Evolutionary conservation across 2,113 vertebrate species (phyloP).

Genomic region (Sterrhoptilus dennistouni): DNA sequence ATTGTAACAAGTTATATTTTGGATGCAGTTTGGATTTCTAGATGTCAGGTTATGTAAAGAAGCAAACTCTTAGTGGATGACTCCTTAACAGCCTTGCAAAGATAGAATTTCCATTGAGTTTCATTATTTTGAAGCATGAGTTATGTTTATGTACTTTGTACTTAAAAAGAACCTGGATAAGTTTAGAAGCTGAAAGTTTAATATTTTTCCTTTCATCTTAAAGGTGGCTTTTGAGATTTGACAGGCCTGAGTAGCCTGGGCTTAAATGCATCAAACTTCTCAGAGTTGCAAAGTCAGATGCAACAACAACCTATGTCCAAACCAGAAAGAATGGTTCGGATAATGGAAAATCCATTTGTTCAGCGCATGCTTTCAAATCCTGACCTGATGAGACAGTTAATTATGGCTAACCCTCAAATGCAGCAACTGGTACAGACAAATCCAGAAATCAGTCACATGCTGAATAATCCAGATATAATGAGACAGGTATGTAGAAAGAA

Average conservation of each 20-base stretch:
- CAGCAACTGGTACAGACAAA: conserved; percentile 82
- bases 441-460: neutral
- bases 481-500: conserved; percentile 59
- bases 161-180: neutral
- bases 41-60: neutral
- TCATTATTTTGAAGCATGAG: neutral
- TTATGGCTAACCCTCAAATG: conserved; percentile 86
- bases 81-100: neutral
- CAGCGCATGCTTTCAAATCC: conserved; percentile 86
- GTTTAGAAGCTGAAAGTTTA: conserved; percentile 2
- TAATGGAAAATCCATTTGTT: conserved; percentile 86
- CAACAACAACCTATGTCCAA: conserved; percentile 86
- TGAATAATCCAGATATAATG: neutral
- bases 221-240: conserved; percentile 80
- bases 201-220: neutral
- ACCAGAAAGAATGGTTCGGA: conserved; percentile 85
- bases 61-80: neutral
- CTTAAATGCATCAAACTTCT: conserved; percentile 80
- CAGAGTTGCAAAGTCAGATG: conserved; percentile 84
- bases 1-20: neutral
- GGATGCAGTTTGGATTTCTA: neutral
- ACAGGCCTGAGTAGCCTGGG: conserved; percentile 80
- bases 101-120: neutral
- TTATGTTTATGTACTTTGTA: neutral
- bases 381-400: conserved; percentile 84